Evolutionary conservation across 2,888 invertebrate species (phyloP), one percentile per base, ranked within the genome.

Genomic region (Entomobrya proxima): DNA sequence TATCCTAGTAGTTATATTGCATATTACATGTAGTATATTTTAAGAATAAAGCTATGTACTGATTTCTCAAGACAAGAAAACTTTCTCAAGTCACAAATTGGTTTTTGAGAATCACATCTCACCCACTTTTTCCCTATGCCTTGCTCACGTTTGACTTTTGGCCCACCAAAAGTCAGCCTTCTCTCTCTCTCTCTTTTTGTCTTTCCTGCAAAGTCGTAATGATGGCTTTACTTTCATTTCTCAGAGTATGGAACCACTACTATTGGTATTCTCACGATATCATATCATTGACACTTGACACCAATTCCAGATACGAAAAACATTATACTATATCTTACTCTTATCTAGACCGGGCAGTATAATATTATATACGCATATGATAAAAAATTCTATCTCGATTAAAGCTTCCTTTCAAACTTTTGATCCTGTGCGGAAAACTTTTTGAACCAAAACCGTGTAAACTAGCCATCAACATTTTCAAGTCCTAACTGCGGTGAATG

Each of bases 261-360:
- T n/a, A n/a, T n/a, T n/a, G n/a, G n/a, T n/a, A n/a, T n/a, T 67
- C 67, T 67, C 11, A 2, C 24, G 67, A 58, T n/a, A 21, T 55
- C 69, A 24, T 58, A 72, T 58, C 80, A 72, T 80, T 80, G 72
- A 72, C 72, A 72, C 69, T 72, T 80, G 80, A 80, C 72, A 80
- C 72, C 72, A 72, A 80, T 80, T 44, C 61, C 27, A 50, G 7
- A 32, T 27, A 52, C 6, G 47, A 74, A n/a, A n/a, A n/a, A n/a
- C n/a, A n/a, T n/a, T n/a, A n/a, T n/a, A n/a, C n/a, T n/a, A n/a
- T n/a, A n/a, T n/a, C n/a, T n/a, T n/a, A n/a, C n/a, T n/a, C n/a
- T n/a, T n/a, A n/a, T n/a, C n/a, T n/a, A n/a, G n/a, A n/a, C n/a
- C n/a, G n/a, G n/a, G n/a, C n/a, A n/a, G n/a, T n/a, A n/a, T n/a